A percentile compares a stretch with the other conserved stretches of the same genome.
These are phyloP conservation scores for Drosophila infuscata DNA, from an alignment of 2,888 invertebrate genomes.

Conservation along the genomic window DNA sequence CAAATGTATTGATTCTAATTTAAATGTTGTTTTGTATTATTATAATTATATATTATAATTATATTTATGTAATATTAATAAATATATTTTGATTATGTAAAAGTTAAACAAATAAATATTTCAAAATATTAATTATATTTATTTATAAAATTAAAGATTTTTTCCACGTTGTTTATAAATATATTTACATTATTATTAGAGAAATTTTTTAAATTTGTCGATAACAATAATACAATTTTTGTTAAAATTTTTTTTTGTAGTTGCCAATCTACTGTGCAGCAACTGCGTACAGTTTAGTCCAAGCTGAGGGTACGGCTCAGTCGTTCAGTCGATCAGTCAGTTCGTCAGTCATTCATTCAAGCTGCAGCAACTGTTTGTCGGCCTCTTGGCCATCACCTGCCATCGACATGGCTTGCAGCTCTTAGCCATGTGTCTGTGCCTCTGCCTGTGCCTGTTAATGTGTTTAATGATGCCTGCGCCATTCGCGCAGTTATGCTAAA, in stretches of 20 bases:
- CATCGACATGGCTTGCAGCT: slow-evolving; percentile 51
- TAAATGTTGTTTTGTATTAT: accelerated
- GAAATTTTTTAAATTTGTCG: not conserved
- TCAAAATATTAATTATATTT: not conserved
- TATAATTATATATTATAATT: too few relatives aligned
- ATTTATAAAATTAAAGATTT: not conserved
- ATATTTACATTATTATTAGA: not conserved
- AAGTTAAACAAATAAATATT: not conserved
- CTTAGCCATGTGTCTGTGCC: slow-evolving; percentile 43
- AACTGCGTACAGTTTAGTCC: slow-evolving; percentile 63
- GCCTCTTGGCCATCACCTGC: slow-evolving; percentile 72
- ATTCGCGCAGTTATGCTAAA: slow-evolving; percentile 76
- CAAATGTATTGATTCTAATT: not conserved
- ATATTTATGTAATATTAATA: not conserved
- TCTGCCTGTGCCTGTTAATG: slow-evolving; percentile 67
- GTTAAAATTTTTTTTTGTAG: not conserved
- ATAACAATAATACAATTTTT: not conserved
- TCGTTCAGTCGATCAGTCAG: slow-evolving; percentile 17
- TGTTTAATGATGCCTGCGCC: slow-evolving; percentile 78
- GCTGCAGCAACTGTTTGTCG: slow-evolving; percentile 61
- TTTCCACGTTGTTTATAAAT: not conserved
- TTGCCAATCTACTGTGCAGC: slow-evolving; percentile 4
- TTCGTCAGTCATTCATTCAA: slow-evolving; percentile 49
- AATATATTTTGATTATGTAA: not conserved
- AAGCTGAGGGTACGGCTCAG: slow-evolving; percentile 34